phyloP scores from a whole-genome alignment of 2,113 vertebrate species.

The Octodon degus region DNA sequence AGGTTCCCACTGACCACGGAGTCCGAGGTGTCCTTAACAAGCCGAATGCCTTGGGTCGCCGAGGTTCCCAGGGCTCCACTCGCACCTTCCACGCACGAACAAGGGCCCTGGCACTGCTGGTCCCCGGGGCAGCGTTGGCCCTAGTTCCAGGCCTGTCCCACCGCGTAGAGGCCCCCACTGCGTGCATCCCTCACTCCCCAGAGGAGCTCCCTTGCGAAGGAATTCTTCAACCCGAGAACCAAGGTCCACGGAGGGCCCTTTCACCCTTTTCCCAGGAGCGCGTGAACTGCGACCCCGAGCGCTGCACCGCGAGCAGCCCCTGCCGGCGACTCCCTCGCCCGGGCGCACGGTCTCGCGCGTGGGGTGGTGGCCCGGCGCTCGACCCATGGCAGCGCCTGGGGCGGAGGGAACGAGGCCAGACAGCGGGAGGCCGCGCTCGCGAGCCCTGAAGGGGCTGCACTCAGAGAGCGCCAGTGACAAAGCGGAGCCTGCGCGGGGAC shows the following conservation, averaged over 20 bases:
- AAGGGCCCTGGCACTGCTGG: neutral
- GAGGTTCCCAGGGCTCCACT: neutral
- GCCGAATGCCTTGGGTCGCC: neutral
- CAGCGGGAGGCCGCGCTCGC: rapidly evolving
- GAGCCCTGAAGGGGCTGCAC: neutral
- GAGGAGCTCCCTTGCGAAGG: neutral
- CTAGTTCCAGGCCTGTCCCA: too few relatives aligned
- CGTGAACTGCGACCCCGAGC: rapidly evolving
- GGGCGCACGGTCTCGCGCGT: neutral
- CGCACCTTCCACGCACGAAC: neutral
- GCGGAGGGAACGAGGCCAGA: rapidly evolving
- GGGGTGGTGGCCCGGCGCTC: neutral
- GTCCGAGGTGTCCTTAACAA: neutral
- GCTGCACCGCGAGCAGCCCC: neutral
- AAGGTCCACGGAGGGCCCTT: rapidly evolving
- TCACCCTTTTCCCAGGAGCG: neutral
- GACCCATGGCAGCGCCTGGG: neutral
- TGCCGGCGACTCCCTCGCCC: constrained; percentile 31
- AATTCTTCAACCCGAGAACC: too few relatives aligned
- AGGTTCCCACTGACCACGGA: too few relatives aligned
- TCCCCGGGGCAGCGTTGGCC: neutral
- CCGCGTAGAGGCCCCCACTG: neutral
- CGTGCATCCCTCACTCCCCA: neutral
- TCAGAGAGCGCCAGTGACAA: neutral
- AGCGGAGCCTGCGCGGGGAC: neutral